Evolutionary conservation across 2,113 vertebrate genomes (phyloP), one percentile per base, ranked within the genome.

Genomic region (Carettochelys insculpta): DNA sequence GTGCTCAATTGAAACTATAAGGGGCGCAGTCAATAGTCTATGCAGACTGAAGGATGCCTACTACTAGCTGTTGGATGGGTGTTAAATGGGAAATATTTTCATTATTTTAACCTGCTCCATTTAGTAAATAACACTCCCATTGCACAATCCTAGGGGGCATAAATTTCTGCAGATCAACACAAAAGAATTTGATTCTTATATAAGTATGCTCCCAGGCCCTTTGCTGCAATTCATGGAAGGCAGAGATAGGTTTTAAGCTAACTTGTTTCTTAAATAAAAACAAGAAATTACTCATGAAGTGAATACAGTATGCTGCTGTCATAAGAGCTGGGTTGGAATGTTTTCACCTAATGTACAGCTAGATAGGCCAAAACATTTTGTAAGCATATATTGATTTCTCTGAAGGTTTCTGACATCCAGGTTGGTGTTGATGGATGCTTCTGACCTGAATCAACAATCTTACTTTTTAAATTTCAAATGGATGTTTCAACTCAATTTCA

Each of bases 101-200:
- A 22, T 65, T 43, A 45, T 78, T 86, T 88, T 51, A 89, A 86
- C 75, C 17, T 3, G 3, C 51, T 80, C 80, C 65, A 22, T 41
- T 79, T 81, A 88, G 47, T 19, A 82, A 83, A 20, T 5, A n/a
- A 41, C 10, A 1, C 1, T 82, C 14, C 3, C 12, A 61, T 77
- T 50, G 45, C 45, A 58, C 10, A 58, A 4, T 54, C 47, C 65
- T 53, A 19, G 11, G 79, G 6, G 12, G 75, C 65, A 27, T 75
- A 65, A 25, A 9, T 16, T 51, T 84, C 77, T 86, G 5, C 34
- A 19, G 13, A 19, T 58, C 27, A 29, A 7, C 52, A 3, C 3
- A 91, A 82, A 77, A 25, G 34, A 77, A n/a, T 0, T 0, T 10
- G 11, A 8, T 12, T 4, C 0, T 3, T 16, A 2, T 1, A 1